Conservation (phyloP, 2,888 invertebrate genomes). For the Phaedon cochleariae region DNA sequence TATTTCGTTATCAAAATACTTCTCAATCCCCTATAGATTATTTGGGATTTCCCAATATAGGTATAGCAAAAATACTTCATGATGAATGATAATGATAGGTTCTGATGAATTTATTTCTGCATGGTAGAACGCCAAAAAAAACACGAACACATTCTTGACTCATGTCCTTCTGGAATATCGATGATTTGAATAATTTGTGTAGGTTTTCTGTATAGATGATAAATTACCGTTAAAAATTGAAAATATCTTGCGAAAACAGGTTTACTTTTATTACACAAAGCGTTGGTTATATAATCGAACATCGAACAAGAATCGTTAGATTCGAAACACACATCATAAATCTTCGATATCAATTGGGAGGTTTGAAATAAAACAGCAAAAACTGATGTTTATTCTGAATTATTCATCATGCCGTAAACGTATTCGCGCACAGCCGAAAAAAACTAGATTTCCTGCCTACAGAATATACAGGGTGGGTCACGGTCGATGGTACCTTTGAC, state of each 20-base stretch:
- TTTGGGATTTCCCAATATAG: too few relatives aligned
- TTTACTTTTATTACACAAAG: background rate
- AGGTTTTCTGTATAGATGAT: background rate
- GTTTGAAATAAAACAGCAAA: too few relatives aligned
- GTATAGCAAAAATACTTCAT: background rate
- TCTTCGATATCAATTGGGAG: too few relatives aligned
- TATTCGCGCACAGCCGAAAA: too few relatives aligned
- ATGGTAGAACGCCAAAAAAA: background rate
- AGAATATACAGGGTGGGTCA: too few relatives aligned
- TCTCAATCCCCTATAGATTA: too few relatives aligned
- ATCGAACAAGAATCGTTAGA: background rate
- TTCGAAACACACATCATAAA: background rate
- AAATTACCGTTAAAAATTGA: slow-evolving; percentile 13
- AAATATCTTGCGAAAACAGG: slow-evolving; percentile 12
- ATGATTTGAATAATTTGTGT: slow-evolving; percentile 9
- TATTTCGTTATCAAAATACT: too few relatives aligned
- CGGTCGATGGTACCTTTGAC: too few relatives aligned
- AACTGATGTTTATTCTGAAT: too few relatives aligned
- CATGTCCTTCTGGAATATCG: background rate
- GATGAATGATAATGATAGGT: background rate
- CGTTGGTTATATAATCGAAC: background rate
- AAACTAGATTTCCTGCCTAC: too few relatives aligned
- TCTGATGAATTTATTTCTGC: background rate
- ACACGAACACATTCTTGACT: background rate
- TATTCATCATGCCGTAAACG: too few relatives aligned